Conservation (phyloP, 2,888 invertebrate species). For the Ligdia adustata region DNA sequence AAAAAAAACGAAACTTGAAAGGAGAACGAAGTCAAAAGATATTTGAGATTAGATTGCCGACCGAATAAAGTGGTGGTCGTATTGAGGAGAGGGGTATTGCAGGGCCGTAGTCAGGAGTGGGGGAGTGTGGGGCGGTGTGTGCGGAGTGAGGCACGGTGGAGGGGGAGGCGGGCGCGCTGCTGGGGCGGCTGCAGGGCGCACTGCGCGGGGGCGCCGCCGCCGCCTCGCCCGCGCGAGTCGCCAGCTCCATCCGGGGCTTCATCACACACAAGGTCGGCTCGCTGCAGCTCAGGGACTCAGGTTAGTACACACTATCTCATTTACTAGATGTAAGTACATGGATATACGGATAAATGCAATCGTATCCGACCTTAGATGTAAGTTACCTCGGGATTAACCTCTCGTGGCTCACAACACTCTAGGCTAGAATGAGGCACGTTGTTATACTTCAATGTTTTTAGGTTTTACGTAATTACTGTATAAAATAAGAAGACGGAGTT, state of each 20-base stretch:
- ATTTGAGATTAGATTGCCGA: background rate
- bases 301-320: constrained; percentile 83
- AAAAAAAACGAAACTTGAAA: background rate
- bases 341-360: no score
- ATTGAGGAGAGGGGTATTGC: background rate
- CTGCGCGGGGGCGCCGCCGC: constrained; percentile 88
- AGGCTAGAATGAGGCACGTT: no score
- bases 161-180: constrained; percentile 82
- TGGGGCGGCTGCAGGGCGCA: constrained; percentile 87
- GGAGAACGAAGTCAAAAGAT: background rate
- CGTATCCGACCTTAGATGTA: no score
- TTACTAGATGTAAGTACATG: no score
- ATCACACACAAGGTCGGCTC: constrained; percentile 87
- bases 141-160: constrained; percentile 73
- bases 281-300: constrained; percentile 88
- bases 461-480: no score
- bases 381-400: no score
- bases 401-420: no score
- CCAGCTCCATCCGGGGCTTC: constrained; percentile 89
- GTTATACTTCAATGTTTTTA: no score
- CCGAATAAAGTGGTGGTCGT: background rate
- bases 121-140: constrained; percentile 52
- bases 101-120: constrained; percentile 7
- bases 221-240: constrained; percentile 88
- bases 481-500: no score